A percentile compares a stretch with the other conserved stretches of the same genome.
Evolutionary conservation across 2,113 vertebrate genomes (phyloP).

Genomic region (Bubo blakistoni): DNA sequence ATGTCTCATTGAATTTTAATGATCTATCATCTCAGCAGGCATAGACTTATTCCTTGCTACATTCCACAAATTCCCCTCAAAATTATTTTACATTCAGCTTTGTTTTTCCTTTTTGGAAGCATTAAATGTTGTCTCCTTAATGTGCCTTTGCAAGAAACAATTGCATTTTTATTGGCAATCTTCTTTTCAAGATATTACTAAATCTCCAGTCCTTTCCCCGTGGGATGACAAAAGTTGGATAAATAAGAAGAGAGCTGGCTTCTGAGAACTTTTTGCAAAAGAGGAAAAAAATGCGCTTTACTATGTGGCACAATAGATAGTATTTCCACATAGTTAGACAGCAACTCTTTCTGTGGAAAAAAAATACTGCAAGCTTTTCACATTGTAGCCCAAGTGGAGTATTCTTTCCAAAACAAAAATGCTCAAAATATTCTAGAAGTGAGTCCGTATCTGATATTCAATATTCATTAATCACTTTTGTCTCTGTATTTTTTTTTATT

Average conservation of each 20-base stretch:
- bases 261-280: slow-evolving; percentile 26
- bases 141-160: neutral
- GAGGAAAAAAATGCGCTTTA: slow-evolving; percentile 21
- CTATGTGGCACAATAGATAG: slow-evolving; percentile 23
- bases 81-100: slow-evolving; percentile 6
- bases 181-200: slow-evolving; percentile 11
- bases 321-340: slow-evolving; percentile 42
- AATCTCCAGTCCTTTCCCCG: neutral
- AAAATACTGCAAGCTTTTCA: neutral
- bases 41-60: neutral
- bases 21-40: neutral
- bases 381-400: neutral
- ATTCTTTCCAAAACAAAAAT: neutral
- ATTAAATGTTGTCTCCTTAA: neutral
- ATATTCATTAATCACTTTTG: neutral
- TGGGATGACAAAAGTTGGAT: slow-evolving; percentile 3
- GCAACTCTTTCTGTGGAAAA: neutral
- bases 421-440: neutral
- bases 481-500: neutral
- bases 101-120: slow-evolving; percentile 5
- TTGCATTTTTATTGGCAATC: slow-evolving; percentile 21
- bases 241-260: slow-evolving; percentile 34
- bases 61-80: neutral
- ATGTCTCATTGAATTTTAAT: neutral
- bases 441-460: neutral